Evolutionary conservation across 2,797 vertebrate genomes (phyloP).

Genomic region (Schizopygopsis malacanthus): DNA sequence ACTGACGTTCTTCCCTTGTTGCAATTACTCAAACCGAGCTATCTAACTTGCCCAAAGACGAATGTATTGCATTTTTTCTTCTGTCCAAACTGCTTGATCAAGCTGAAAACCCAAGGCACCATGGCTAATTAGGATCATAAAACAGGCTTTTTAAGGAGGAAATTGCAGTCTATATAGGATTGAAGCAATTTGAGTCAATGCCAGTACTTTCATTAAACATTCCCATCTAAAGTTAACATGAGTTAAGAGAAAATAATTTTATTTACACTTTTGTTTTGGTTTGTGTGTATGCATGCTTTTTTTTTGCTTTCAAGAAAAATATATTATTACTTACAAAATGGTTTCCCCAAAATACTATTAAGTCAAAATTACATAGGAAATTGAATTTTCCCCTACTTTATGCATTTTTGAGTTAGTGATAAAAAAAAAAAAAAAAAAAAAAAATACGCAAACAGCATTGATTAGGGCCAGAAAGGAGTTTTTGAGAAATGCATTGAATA

Average conservation of each 20-base stretch:
- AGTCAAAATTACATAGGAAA: no score
- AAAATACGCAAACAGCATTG: background rate
- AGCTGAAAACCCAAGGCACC: constrained; percentile 2
- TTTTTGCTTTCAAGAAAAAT: no score
- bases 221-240: background rate
- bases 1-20: background rate
- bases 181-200: background rate
- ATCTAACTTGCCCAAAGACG: background rate
- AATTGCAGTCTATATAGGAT: background rate
- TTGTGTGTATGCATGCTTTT: background rate
- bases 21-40: background rate
- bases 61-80: background rate
- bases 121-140: constrained; percentile 27
- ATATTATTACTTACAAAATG: no score
- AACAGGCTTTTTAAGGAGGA: background rate
- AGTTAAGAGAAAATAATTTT: background rate
- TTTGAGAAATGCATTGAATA: background rate
- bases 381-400: no score
- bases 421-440: constrained; percentile 3
- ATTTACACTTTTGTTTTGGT: background rate
- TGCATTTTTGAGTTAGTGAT: background rate
- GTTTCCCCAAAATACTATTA: no score
- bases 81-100: constrained; percentile 28
- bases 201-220: background rate
- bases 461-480: background rate